phyloP scores from a whole-genome alignment of 2,888 invertebrate species.

The Trachelus tabidus region DNA sequence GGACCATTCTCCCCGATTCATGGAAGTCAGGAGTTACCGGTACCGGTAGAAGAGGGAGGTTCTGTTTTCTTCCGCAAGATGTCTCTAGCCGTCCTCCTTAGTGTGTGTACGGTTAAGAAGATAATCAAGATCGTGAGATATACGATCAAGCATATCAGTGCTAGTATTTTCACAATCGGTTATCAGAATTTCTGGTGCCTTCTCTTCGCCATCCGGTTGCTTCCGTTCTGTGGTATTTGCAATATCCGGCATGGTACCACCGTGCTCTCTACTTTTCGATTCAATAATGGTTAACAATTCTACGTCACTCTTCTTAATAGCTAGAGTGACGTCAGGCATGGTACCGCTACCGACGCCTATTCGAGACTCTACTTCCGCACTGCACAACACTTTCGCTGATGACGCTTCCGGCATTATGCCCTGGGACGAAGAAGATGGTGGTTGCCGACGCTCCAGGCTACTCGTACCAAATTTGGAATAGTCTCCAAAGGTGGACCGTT shows the following conservation, averaged over 20 bases:
- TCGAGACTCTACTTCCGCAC: conserved; percentile 58
- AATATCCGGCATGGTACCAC: conserved; percentile 57
- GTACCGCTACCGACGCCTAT: conserved; percentile 35
- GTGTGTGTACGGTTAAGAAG: conserved; percentile 76
- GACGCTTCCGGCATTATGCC: neutral
- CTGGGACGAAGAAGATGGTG: neutral
- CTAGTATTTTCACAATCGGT: conserved; percentile 33
- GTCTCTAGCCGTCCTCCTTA: conserved; percentile 42
- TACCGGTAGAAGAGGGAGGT: neutral
- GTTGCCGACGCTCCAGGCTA: neutral
- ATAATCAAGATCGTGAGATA: conserved; percentile 85
- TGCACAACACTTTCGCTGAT: conserved; percentile 55
- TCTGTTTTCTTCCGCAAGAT: neutral
- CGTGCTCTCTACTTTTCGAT: conserved; percentile 36
- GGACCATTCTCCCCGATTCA: too few relatives aligned
- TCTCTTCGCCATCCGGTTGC: conserved; percentile 56
- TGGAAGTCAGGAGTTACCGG: neutral
- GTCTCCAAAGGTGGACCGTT: conserved; percentile 31
- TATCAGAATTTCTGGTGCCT: conserved; percentile 13
- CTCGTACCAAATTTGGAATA: conserved; percentile 20
- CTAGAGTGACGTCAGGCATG: conserved; percentile 62
- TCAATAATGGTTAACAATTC: conserved; percentile 34
- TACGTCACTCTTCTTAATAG: conserved; percentile 45
- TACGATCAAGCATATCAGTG: conserved; percentile 79
- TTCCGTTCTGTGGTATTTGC: conserved; percentile 59